These are phyloP conservation scores for Mylabris sibirica DNA, from an alignment of 2,888 invertebrate species.

Conservation along the genomic window DNA sequence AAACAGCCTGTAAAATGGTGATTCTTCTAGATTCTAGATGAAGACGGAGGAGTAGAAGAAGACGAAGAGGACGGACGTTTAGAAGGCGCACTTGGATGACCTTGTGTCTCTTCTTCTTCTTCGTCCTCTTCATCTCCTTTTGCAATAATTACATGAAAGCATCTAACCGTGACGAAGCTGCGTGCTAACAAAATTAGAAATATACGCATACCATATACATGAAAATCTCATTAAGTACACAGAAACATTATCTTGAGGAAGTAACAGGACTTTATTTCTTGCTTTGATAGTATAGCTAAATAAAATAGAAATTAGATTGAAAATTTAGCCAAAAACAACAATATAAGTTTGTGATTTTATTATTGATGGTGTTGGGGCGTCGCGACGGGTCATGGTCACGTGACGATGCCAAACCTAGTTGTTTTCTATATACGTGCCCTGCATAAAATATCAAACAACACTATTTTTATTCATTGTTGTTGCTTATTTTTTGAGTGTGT, in stretches of 20 bases:
- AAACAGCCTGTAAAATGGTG: too few species aligned
- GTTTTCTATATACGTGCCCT: neutral
- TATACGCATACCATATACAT: neutral
- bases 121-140: slow-evolving; percentile 25
- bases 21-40: neutral
- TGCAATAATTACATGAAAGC: slow-evolving; percentile 31
- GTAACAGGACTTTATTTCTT: neutral
- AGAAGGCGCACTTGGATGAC: slow-evolving; percentile 32
- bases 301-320: neutral
- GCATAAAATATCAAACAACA: neutral
- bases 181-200: neutral
- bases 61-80: slow-evolving; percentile 13
- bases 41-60: neutral
- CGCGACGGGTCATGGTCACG: neutral
- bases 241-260: neutral
- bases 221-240: neutral
- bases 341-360: neutral
- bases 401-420: slow-evolving; percentile 3
- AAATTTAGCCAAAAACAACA: neutral
- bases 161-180: slow-evolving; percentile 34
- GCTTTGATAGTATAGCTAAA: neutral
- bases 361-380: neutral
- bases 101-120: slow-evolving; percentile 17
- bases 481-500: neutral
- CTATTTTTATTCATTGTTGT: neutral